phyloP scores from a whole-genome alignment of 2,797 vertebrate genomes.

The Acanthiza pusilla region DNA sequence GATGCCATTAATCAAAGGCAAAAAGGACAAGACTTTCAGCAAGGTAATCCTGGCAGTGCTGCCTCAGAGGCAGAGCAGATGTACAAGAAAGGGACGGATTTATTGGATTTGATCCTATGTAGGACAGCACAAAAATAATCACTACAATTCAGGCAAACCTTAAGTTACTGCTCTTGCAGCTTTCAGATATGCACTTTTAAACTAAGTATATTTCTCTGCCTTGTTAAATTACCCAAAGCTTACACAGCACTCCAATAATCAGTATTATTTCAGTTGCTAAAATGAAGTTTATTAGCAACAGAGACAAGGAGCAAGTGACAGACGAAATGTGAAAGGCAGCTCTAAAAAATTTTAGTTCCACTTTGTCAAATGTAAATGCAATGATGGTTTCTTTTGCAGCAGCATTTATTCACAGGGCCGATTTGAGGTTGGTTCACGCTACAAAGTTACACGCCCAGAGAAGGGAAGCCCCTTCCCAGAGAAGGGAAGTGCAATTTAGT shows the following conservation, averaged over 20 bases:
- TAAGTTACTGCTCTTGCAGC: neutral
- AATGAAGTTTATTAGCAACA: neutral
- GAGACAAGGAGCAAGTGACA: neutral
- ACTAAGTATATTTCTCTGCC: neutral
- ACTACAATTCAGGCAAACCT: neutral
- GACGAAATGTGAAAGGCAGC: neutral
- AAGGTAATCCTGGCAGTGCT: neutral
- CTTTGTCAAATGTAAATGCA: neutral
- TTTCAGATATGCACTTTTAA: neutral
- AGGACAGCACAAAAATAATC: neutral
- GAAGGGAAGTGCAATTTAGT: neutral
- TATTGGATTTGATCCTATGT: neutral
- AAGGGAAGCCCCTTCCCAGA: neutral
- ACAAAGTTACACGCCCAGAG: neutral
- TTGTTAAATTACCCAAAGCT: neutral
- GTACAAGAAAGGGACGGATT: neutral
- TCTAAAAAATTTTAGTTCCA: neutral
- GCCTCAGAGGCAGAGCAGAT: neutral
- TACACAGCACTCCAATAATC: neutral
- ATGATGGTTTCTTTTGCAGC: neutral
- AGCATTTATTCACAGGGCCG: neutral
- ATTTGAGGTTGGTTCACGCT: neutral
- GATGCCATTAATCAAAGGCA: neutral
- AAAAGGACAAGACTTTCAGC: neutral
- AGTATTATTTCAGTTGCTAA: neutral